Evolutionary conservation across 2,888 invertebrate species (phyloP), one percentile per base, ranked within the genome.

Genomic region (Lapara coniferarum): DNA sequence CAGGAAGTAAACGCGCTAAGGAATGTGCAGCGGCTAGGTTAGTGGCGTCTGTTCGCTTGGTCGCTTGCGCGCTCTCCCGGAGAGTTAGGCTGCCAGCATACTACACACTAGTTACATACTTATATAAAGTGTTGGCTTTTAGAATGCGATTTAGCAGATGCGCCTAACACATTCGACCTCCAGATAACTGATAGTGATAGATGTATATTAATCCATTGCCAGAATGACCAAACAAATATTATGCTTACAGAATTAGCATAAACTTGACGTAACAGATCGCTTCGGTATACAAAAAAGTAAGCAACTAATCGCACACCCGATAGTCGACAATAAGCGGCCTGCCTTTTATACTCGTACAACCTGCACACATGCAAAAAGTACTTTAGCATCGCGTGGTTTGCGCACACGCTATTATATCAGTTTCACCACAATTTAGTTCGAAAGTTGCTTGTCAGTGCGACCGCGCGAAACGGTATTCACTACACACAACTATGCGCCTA

Each of bases 341-440:
- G 19, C 55, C 63, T 46, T 46, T 7, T 46, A n/a, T 46, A 4
- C 59, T 13, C 44, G 16, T 59, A 69, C 19, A 66, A 2, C 25
- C 37, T 66, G 49, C 66, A 69, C 37, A 69, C 53, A 63, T 69
- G 59, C 58, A 63, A 63, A 53, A 66, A 56, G 51, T 44, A 66
- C 58, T 69, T 71, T 73, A 79, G 68, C 75, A 83, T 87, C 83
- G 86, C 85, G 87, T 89, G 87, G 84, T 68, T 71, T 74, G 75
- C 72, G 67, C 73, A 71, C 71, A 70, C 79, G 78, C 82, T 84
- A 86, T 89, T 88, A 85, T 86, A 86, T 88, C 83, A 85, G 83
- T 91, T 93, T 91, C 90, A 87, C 90, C 85, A 82, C 84, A 84
- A 86, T 88, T 89, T 90, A 81, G 85, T 82, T 90, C 81, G 90